phyloP scores from a whole-genome alignment of 2,888 invertebrate species.

The Boloria euphrosyne region DNA sequence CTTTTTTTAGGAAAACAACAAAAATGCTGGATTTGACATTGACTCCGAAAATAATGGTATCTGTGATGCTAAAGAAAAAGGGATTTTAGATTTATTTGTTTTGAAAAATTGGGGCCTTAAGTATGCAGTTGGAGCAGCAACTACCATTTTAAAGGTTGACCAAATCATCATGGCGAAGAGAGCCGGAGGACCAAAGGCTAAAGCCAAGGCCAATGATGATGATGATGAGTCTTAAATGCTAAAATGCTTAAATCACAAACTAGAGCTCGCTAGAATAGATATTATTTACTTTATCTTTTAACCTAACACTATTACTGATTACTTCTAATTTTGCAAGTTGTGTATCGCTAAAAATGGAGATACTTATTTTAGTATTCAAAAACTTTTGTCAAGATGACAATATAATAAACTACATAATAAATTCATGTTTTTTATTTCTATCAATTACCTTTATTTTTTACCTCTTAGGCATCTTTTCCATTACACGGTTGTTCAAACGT shows the following conservation, averaged over 20 bases:
- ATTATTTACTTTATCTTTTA: slow-evolving; percentile 37
- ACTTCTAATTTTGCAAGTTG: slow-evolving; percentile 31
- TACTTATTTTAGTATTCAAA: slow-evolving; percentile 29
- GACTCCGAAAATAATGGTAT: slow-evolving; percentile 88
- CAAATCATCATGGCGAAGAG: slow-evolving; percentile 99
- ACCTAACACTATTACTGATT: slow-evolving; percentile 29
- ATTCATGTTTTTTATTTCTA: background rate
- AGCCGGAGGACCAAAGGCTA: slow-evolving; percentile 96
- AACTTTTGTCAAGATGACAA: slow-evolving; percentile 24
- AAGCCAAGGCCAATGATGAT: slow-evolving; percentile 84
- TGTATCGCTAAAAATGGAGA: slow-evolving; percentile 26
- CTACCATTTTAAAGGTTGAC: slow-evolving; percentile 96
- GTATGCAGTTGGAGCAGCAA: slow-evolving; percentile 96
- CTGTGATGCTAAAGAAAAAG: slow-evolving; percentile 89
- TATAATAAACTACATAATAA: slow-evolving; percentile 23
- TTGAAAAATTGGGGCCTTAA: slow-evolving; percentile 97
- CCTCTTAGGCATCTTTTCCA: no score
- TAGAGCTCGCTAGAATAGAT: slow-evolving; percentile 37
- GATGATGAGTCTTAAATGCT: slow-evolving; percentile 87
- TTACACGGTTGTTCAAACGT: no score
- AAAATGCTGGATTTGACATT: slow-evolving; percentile 93
- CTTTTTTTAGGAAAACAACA: slow-evolving; percentile 85
- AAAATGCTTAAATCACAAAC: slow-evolving; percentile 40
- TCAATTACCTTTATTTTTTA: no score
- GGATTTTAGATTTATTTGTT: slow-evolving; percentile 91